Conservation (phyloP, 2,113 vertebrate genomes). For the Pao palembangensis region DNA sequence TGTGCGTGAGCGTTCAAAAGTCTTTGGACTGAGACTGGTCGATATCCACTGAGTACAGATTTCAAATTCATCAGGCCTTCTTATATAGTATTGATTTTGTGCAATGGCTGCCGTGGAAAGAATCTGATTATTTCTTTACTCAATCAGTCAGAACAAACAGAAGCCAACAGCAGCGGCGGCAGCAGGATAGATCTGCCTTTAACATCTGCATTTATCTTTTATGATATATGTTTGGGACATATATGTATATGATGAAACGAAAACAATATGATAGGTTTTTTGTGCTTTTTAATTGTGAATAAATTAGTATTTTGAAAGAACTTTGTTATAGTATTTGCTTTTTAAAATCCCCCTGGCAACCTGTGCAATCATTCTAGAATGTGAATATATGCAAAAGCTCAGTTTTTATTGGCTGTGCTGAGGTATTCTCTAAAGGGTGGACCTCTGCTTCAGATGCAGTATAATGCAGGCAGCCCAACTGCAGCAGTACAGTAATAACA, state of each 20-base stretch:
- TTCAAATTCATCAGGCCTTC: constrained; percentile 74
- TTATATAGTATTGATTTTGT: constrained; percentile 77
- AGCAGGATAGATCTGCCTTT: constrained; percentile 9
- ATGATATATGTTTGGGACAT: neutral
- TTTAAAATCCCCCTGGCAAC: too few relatives aligned
- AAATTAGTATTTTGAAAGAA: too few relatives aligned
- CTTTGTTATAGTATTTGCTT: too few relatives aligned
- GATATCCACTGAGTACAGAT: constrained; percentile 71
- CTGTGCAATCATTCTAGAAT: too few relatives aligned
- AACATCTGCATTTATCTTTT: constrained; percentile 6
- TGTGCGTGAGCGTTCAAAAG: constrained; percentile 53
- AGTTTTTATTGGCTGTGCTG: constrained; percentile 51
- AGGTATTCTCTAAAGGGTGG: constrained; percentile 46
- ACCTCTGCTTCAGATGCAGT: constrained; percentile 46
- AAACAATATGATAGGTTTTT: neutral
- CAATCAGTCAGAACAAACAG: constrained; percentile 54
- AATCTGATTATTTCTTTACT: constrained; percentile 57
- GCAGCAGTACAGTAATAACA: constrained; percentile 55
- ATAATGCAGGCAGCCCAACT: constrained; percentile 61
- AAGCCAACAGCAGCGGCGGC: constrained; percentile 12
- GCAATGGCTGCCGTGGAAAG: constrained; percentile 55
- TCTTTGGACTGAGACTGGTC: constrained; percentile 67
- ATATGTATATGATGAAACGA: neutral
- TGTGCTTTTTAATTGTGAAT: too few relatives aligned
- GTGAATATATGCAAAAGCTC: constrained; percentile 16